Evolutionary conservation across 2,797 vertebrate species (phyloP).

Genomic region (Helarctos malayanus): DNA sequence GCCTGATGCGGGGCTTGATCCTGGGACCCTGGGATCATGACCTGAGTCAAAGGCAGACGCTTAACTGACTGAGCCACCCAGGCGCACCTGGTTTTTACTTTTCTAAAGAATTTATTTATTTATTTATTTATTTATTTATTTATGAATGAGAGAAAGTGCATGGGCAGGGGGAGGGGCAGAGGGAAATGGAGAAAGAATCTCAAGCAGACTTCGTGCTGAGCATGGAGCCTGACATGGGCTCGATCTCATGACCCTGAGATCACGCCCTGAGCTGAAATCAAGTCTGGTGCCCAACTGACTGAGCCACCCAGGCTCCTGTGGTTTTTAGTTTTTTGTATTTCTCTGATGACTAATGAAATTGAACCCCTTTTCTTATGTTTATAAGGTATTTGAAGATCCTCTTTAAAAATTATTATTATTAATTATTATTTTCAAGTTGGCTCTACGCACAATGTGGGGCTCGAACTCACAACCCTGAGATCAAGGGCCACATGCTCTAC

Average conservation of each 20-base stretch:
- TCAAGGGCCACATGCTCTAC: background rate
- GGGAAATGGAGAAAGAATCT: background rate
- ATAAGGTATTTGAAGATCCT: background rate
- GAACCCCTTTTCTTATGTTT: background rate
- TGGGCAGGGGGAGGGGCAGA: background rate
- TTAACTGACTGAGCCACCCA: no score
- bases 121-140: no score
- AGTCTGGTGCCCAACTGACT: background rate
- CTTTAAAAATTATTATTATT: background rate
- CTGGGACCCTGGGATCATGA: no score
- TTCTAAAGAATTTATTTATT: no score
- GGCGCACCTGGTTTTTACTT: no score
- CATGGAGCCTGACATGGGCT: background rate
- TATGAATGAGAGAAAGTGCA: background rate
- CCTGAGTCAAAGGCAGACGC: no score
- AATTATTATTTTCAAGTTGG: background rate
- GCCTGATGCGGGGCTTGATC: no score
- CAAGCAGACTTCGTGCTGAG: background rate
- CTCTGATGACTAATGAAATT: background rate
- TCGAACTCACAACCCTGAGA: background rate
- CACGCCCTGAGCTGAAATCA: background rate
- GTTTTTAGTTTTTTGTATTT: conserved; percentile 42
- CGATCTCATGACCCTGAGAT: background rate
- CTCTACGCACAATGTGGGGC: background rate
- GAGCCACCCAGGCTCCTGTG: background rate